Conservation (phyloP, 1,140 invertebrate species). For the Physella acuta region DNA sequence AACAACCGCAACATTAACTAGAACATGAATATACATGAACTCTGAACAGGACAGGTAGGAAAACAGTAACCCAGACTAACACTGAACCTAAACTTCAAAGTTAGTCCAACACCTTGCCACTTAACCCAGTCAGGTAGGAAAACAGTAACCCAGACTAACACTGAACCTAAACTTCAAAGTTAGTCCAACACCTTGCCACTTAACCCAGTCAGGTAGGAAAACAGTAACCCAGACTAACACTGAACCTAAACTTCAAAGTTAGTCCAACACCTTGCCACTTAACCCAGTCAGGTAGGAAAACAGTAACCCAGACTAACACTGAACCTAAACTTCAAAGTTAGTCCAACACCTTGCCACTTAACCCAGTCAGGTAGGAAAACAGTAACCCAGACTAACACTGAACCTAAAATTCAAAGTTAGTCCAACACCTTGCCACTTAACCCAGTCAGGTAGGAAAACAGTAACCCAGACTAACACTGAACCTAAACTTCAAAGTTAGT, state of each 20-base stretch:
- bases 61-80: background rate
- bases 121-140: background rate
- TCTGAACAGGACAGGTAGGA: background rate
- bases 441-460: no score
- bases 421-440: no score
- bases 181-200: background rate
- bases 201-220: background rate
- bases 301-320: background rate
- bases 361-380: no score
- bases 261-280: background rate
- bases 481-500: no score
- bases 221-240: background rate
- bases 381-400: no score
- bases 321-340: background rate
- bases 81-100: background rate
- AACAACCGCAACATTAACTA: background rate
- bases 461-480: no score
- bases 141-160: background rate
- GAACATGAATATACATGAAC: background rate
- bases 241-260: background rate
- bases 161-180: background rate
- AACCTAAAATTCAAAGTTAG: no score
- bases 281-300: background rate
- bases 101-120: background rate
- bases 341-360: no score